Percentiles rank a stretch among this genome's conserved stretches.
Conservation (phyloP, 2,797 vertebrate species). For the Sylvilagus floridanus region DNA sequence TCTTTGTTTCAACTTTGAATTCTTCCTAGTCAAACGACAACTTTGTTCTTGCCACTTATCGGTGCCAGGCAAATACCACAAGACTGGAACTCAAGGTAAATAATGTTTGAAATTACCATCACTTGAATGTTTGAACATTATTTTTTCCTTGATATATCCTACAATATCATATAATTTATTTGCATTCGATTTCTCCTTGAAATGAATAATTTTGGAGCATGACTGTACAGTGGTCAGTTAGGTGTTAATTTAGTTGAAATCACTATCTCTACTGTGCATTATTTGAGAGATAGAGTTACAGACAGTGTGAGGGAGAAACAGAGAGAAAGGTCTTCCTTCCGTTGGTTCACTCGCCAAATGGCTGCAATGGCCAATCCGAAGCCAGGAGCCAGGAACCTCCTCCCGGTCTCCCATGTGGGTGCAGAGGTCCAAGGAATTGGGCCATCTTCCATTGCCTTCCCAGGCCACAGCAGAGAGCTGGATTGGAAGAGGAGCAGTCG, state of each 20-base stretch:
- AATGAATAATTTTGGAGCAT: conserved; percentile 10
- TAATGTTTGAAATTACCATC: conserved; percentile 8
- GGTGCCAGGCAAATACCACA: conserved; percentile 98
- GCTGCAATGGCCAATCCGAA: no score
- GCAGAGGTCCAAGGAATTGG: no score
- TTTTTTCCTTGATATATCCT: not conserved
- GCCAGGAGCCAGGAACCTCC: no score
- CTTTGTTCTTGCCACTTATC: conserved; percentile 98
- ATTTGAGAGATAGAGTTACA: no score
- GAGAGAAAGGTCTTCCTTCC: no score
- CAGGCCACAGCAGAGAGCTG: no score
- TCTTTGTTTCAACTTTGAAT: conserved; percentile 63
- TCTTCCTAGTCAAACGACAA: conserved; percentile 94
- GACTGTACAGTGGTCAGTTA: not conserved
- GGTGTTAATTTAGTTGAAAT: not conserved
- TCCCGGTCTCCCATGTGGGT: no score
- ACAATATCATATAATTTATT: not conserved
- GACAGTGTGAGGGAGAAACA: no score
- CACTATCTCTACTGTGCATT: not conserved
- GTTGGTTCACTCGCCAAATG: no score
- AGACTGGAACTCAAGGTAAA: conserved; percentile 97
- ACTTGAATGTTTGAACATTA: not conserved
- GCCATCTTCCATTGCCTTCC: no score
- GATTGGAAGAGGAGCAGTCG: no score
- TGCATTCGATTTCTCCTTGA: conserved; percentile 25